Base-by-base conservation (phyloP, 2,797 vertebrate species). In the Petrocephalus schoutedeni region DNA sequence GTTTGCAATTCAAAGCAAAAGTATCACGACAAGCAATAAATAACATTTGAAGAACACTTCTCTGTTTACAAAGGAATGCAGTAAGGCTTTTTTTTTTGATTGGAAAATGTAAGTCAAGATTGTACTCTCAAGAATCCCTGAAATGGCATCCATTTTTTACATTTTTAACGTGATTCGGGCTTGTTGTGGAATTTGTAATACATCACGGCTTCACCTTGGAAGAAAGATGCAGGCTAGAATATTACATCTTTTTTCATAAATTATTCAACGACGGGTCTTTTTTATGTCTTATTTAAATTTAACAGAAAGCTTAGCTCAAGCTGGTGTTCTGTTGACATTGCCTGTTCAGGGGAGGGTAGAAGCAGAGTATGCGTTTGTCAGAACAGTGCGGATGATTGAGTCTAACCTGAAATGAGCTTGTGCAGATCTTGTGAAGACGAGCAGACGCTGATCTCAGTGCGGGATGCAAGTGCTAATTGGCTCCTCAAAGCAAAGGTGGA, bases 121-220 rank as follows among this genome's bases (percentile, higher is more conserved):
- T 49, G 23, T 21, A 67, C 19, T 67, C 59, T 67, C 4, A 86
- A 49, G 32, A 41, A 45, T 86, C 41, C 45, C 58, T 12, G 10
- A 64, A 7, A 14, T 57, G 23, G 80, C 77, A 87, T 87, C 54
- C 41, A 49, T 88, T 83, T 67, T 56, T 54, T 64, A 85, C 7
- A 32, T 36, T 56, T 74, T 51, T 49, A 56, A 85, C 21, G 36
- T 16, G 32, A 45, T 86, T 86, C 59, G 3, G 16, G 87, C 28
- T 87, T 80, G 87, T 87, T 83, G 16, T 54, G 19, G 56, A 57
- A 83, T 80, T 80, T 64, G 74, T 86, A 14, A 77, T 85, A 86
- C 84, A 77, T 45, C 51, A 54, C 3, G 14, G 51, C n/a, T 51
- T 86, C 59, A 80, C 74, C 56, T 82, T 85, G n/a, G 10, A 41